Conservation (phyloP, 2,797 vertebrate species). For the Otus scops region DNA sequence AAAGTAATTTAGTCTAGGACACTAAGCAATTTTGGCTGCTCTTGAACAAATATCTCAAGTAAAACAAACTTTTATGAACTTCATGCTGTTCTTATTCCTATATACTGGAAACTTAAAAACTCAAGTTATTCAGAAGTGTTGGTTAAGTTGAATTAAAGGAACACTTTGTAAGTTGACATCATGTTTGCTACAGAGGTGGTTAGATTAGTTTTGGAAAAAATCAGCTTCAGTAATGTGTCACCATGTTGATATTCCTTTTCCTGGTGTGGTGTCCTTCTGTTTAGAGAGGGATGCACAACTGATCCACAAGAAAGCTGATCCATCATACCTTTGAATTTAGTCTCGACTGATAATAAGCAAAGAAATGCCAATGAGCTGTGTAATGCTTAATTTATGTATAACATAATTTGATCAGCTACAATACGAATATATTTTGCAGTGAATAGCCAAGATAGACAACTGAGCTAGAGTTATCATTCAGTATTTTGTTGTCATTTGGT, state of each 20-base stretch:
- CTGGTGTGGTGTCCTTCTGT: neutral
- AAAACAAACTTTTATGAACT: constrained; percentile 16
- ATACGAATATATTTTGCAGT: neutral
- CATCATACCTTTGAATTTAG: neutral
- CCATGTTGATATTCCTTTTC: neutral
- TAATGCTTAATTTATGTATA: neutral
- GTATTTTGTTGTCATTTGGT: neutral
- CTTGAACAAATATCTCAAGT: neutral
- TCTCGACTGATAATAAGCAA: neutral
- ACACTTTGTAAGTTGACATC: neutral
- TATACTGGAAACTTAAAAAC: neutral
- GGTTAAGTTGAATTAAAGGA: neutral
- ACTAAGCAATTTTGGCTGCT: constrained; percentile 1
- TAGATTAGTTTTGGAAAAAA: neutral
- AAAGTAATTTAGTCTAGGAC: neutral
- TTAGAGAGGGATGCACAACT: neutral
- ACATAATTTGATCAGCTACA: neutral
- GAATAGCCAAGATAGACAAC: neutral
- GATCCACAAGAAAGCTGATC: neutral
- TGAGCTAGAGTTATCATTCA: neutral
- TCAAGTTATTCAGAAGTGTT: neutral
- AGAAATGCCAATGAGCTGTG: neutral
- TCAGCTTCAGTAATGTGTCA: fast-evolving
- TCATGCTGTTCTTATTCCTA: neutral
- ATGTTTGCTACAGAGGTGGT: neutral